These are phyloP conservation scores for Psittacula echo DNA, from an alignment of 2,797 vertebrate genomes.

Conservation along the genomic window DNA sequence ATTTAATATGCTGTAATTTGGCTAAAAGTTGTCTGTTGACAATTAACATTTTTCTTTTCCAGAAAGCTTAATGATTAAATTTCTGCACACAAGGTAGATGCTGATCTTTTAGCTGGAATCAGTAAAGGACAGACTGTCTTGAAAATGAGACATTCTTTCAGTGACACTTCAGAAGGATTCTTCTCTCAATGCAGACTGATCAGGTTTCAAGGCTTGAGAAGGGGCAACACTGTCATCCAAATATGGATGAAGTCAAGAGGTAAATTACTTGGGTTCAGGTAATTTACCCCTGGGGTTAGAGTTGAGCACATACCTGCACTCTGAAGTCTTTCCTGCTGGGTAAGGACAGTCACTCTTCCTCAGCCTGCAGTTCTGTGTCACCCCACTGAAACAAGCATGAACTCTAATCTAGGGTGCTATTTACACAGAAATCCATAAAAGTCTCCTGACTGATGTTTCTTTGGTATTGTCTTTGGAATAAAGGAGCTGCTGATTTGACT, in stretches of 20 bases:
- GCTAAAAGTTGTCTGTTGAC: neutral
- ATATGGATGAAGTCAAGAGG: neutral
- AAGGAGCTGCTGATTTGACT: neutral
- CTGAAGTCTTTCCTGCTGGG: neutral
- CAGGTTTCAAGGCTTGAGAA: neutral
- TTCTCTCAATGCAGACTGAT: neutral
- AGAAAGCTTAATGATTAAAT: neutral
- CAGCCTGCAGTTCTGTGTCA: neutral
- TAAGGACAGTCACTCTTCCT: neutral
- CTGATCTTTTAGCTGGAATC: neutral
- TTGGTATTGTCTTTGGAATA: neutral
- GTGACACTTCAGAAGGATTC: neutral
- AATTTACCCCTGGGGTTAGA: neutral
- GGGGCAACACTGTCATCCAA: neutral
- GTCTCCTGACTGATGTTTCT: neutral
- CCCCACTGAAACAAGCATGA: neutral
- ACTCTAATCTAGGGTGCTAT: neutral
- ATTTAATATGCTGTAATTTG: neutral
- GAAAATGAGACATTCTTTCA: neutral
- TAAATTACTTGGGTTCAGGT: neutral
- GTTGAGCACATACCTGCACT: neutral
- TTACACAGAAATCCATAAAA: neutral
- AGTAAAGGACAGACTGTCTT: neutral
- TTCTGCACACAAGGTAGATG: neutral
- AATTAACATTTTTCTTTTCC: neutral